phyloP scores from a whole-genome alignment of 1,140 invertebrate genomes.

The Mya arenaria region DNA sequence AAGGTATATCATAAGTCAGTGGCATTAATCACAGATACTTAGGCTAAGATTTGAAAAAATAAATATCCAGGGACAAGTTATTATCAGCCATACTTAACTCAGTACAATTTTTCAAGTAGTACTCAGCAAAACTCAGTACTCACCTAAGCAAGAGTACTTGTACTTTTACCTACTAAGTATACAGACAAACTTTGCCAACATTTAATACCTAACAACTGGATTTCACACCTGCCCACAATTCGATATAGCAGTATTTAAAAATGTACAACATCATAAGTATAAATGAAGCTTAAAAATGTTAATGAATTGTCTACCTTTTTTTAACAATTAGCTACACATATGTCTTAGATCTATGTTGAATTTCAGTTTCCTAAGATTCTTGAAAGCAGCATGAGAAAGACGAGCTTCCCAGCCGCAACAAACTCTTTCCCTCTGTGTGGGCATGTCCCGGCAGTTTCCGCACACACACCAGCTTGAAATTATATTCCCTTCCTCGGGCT shows the following conservation, averaged over 20 bases:
- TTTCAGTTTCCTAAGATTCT: neutral
- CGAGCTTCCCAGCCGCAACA: conserved; percentile 25
- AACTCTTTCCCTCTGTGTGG: conserved; percentile 25
- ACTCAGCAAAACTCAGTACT: too few relatives aligned
- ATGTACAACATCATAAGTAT: neutral
- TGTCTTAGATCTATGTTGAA: neutral
- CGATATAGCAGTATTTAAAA: neutral
- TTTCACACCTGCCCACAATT: neutral
- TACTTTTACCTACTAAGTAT: too few relatives aligned
- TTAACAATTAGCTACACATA: neutral
- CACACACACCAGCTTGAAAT: conserved; percentile 40
- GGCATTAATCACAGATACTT: neutral
- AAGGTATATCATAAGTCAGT: neutral
- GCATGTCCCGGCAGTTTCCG: conserved; percentile 27
- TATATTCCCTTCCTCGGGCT: too few relatives aligned
- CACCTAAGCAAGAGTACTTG: too few relatives aligned
- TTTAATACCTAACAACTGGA: too few relatives aligned
- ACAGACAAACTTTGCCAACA: too few relatives aligned
- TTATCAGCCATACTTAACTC: neutral
- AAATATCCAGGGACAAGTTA: neutral
- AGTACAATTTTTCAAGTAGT: too few relatives aligned
- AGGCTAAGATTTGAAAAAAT: neutral
- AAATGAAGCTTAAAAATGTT: neutral
- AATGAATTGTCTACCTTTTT: neutral
- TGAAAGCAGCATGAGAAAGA: neutral